Evolutionary conservation across 2,113 vertebrate species (phyloP).

Genomic region (Elgaria multicarinata): DNA sequence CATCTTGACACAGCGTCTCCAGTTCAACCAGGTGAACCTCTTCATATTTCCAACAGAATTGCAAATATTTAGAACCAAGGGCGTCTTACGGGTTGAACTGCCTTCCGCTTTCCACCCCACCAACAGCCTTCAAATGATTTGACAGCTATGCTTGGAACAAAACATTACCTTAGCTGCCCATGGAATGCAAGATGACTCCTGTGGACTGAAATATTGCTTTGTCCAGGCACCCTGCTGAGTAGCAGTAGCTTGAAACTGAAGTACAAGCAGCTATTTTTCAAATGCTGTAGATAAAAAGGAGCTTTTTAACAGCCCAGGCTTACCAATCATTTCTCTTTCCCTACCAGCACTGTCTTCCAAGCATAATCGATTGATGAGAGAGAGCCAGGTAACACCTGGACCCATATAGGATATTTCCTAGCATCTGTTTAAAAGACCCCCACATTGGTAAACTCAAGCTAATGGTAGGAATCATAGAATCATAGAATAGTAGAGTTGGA

Average conservation of each 20-base stretch:
- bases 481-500: too few species aligned
- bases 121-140: rapidly evolving
- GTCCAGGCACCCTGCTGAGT: not conserved
- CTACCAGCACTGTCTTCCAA: not conserved
- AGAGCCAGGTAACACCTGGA: not conserved
- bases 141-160: not conserved
- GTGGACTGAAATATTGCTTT: not conserved
- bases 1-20: rapidly evolving
- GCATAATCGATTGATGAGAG: not conserved
- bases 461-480: too few species aligned
- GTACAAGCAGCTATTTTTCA: not conserved
- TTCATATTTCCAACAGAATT: not conserved
- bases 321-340: rapidly evolving
- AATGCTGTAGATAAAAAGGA: conserved; percentile 16
- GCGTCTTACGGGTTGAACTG: rapidly evolving
- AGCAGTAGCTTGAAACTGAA: conserved; percentile 2
- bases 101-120: rapidly evolving
- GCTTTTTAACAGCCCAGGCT: not conserved
- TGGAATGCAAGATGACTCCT: not conserved
- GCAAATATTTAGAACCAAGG: not conserved
- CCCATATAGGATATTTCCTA: not conserved
- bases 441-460: not conserved
- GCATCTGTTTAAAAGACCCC: not conserved
- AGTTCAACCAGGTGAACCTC: conserved; percentile 17
- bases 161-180: not conserved